These are phyloP conservation scores for Pollachius pollachius DNA, from an alignment of 2,113 vertebrate genomes.

Conservation along the genomic window DNA sequence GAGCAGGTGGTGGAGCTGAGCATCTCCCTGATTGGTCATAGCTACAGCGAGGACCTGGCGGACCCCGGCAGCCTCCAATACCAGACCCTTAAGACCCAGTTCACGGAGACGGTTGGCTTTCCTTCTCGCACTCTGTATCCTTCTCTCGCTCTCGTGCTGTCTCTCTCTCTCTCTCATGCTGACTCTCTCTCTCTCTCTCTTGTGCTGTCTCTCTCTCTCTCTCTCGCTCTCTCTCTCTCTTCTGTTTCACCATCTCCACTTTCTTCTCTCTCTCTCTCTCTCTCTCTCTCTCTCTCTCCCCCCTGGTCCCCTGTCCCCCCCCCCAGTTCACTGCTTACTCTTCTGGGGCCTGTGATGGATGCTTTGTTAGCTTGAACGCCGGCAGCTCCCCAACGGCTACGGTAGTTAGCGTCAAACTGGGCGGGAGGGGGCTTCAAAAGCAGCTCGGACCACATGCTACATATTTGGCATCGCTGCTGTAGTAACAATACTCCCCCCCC, in stretches of 20 bases:
- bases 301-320: background rate
- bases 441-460: background rate
- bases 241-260: conserved; percentile 26
- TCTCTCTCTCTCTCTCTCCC: background rate
- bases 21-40: conserved; percentile 76
- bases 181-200: background rate
- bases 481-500: conserved; percentile 9
- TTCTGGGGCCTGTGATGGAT: conserved; percentile 34
- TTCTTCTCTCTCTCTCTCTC: background rate
- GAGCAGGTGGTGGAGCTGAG: conserved; percentile 87
- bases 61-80: conserved; percentile 66
- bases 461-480: conserved; percentile 13
- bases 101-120: conserved; percentile 80
- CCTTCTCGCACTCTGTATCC: background rate
- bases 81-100: conserved; percentile 73
- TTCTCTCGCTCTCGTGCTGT: background rate
- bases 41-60: conserved; percentile 75
- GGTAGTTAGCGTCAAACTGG: conserved; percentile 16
- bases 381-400: conserved; percentile 9
- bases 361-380: conserved; percentile 35
- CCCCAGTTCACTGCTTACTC: background rate
- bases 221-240: conserved; percentile 1
- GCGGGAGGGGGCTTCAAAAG: conserved; percentile 19
- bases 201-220: background rate
- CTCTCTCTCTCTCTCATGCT: background rate